A percentile compares a stretch with the other conserved stretches of the same genome.
Conservation (phyloP, 1,140 invertebrate genomes). For the Holotrichia oblita region DNA sequence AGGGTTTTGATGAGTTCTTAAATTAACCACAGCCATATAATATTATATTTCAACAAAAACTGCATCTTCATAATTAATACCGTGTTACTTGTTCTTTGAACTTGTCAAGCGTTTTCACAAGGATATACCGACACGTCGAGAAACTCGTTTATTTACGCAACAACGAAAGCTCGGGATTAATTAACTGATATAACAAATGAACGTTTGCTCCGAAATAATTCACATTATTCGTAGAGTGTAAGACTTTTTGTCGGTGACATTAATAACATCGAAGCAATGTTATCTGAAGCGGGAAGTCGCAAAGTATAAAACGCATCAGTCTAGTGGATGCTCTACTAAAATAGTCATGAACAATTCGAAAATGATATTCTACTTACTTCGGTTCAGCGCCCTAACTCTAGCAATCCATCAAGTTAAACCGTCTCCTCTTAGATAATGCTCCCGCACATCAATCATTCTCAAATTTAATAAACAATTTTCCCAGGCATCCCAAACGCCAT, state of each 20-base stretch:
- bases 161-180: background rate
- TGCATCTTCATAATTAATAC: too few relatives aligned
- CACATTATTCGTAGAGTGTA: background rate
- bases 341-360: constrained; percentile 12
- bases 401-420: constrained; percentile 35
- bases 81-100: too few relatives aligned
- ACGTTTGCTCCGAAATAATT: background rate
- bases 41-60: too few relatives aligned
- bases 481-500: background rate
- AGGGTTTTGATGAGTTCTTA: too few relatives aligned
- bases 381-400: background rate
- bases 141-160: too few relatives aligned
- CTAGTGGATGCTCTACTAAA: background rate
- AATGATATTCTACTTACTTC: background rate
- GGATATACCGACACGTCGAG: too few relatives aligned
- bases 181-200: background rate
- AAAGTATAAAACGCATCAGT: background rate
- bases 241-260: background rate
- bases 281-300: background rate
- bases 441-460: constrained; percentile 24
- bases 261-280: background rate
- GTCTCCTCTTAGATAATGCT: constrained; percentile 25
- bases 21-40: too few relatives aligned
- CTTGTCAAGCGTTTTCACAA: too few relatives aligned
- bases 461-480: constrained; percentile 35